Percentiles rank a stretch among this genome's conserved stretches.
Evolutionary conservation across 2,888 invertebrate genomes (phyloP).

Genomic region (Drosophila acutilabella): DNA sequence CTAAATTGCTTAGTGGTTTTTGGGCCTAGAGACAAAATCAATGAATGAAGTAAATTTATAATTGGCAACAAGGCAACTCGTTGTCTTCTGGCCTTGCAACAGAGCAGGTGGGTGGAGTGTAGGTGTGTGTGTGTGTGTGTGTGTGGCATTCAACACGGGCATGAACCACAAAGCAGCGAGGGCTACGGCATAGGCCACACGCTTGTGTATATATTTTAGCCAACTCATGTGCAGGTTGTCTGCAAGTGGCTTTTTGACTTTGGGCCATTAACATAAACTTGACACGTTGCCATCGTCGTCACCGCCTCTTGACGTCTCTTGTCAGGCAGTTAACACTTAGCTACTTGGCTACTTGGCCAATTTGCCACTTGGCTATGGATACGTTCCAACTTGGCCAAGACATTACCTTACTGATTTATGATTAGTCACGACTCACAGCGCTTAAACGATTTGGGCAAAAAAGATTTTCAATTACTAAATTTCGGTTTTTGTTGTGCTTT

Average conservation of each 20-base stretch:
- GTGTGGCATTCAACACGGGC: slow-evolving; percentile 54
- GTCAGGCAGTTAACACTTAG: slow-evolving; percentile 52
- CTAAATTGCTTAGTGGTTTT: slow-evolving; percentile 1
- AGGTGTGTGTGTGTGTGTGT: slow-evolving; percentile 1
- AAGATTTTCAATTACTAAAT: slow-evolving; percentile 39
- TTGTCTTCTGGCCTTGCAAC: slow-evolving; percentile 11
- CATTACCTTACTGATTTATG: slow-evolving; percentile 68
- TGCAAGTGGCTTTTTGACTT: slow-evolving; percentile 65
- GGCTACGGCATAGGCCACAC: not conserved
- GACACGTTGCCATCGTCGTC: slow-evolving; percentile 59
- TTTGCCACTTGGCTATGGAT: slow-evolving; percentile 30
- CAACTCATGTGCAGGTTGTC: slow-evolving; percentile 37
- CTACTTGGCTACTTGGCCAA: slow-evolving; percentile 30
- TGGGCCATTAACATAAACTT: slow-evolving; percentile 73
- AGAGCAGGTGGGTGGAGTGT: not conserved
- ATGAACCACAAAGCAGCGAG: slow-evolving; percentile 16
- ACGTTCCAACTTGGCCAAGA: slow-evolving; percentile 25
- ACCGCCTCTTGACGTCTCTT: slow-evolving; percentile 45
- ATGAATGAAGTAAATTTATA: slow-evolving; percentile 32
- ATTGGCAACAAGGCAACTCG: slow-evolving; percentile 32
- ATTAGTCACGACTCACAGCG: slow-evolving; percentile 72
- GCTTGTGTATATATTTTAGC: slow-evolving; percentile 20
- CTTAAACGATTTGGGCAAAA: slow-evolving; percentile 51
- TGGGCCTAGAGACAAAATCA: slow-evolving; percentile 22
- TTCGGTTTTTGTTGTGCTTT: slow-evolving; percentile 5